Evolutionary conservation across 2,888 invertebrate species (phyloP).

Genomic region (Acrobasis suavella): DNA sequence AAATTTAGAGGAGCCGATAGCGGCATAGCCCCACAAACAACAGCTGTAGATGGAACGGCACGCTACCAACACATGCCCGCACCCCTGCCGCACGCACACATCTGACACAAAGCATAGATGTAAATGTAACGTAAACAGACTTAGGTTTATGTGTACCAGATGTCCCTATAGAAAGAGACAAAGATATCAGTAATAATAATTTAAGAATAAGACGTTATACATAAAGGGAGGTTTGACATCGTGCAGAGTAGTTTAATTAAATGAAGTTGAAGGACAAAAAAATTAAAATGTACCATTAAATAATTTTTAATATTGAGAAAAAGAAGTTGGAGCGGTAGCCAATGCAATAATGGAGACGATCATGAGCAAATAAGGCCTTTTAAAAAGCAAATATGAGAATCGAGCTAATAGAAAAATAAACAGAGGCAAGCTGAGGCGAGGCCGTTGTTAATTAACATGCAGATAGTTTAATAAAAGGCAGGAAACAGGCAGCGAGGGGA

Average conservation of each 20-base stretch:
- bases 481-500: constrained; percentile 79
- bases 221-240: constrained; percentile 67
- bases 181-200: constrained; percentile 49
- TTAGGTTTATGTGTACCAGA: constrained; percentile 80
- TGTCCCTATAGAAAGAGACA: constrained; percentile 77
- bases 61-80: constrained; percentile 66
- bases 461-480: constrained; percentile 82
- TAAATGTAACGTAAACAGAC: constrained; percentile 73
- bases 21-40: constrained; percentile 67
- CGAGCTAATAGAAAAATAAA: constrained; percentile 74
- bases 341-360: constrained; percentile 29
- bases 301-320: not conserved
- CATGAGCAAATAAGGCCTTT: constrained; percentile 45
- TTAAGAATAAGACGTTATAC: constrained; percentile 55
- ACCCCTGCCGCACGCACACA: constrained; percentile 68
- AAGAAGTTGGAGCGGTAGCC: not conserved
- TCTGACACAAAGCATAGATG: constrained; percentile 50
- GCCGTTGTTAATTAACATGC: constrained; percentile 81
- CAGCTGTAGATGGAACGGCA: constrained; percentile 76
- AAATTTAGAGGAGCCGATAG: constrained; percentile 75
- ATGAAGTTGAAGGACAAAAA: constrained; percentile 74
- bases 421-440: constrained; percentile 62
- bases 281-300: constrained; percentile 37
- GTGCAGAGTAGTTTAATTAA: constrained; percentile 75
- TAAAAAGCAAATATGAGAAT: constrained; percentile 62